Evolutionary conservation across 1,140 invertebrate genomes (phyloP), one percentile per base, ranked within the genome.

Genomic region (Brachionus manjavacas): DNA sequence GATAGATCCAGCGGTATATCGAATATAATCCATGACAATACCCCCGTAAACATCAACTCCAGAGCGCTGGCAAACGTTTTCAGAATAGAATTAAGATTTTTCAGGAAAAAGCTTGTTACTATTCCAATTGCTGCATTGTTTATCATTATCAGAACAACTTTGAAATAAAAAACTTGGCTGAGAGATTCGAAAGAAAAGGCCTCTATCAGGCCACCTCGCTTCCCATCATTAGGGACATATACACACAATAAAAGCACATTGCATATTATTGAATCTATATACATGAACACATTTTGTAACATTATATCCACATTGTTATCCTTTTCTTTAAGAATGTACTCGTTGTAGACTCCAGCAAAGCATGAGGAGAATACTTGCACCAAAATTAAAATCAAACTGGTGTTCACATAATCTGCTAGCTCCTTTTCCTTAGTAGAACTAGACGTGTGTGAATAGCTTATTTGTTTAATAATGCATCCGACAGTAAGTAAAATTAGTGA

Each of bases 201-300:
- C 41, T 76, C 72, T 46, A 35, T 28, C 16, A 55, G 66, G 12
- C 55, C 68, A 8, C 55, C 78, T 25, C 55, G 92, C 91, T 20
- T 76, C 14, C 72, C 72, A 52, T 76, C 80, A 89, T 89, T 2
- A 92, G 72, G 72, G 23, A 8, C 92, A 87, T 20, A 92, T 9
- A 76, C 2, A 76, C 72, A 85, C 66, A 97, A 88, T 14, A 91
- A 85, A 20, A 95, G 88, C 20, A 93, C 87, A 90, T 97, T 98
- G 88, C 95, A 96, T 14, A 97, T 86, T 86, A 97, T 96, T 31
- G 95, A 97, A 89, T 98, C 94, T 11, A 96, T 86, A 88, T 98
- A 98, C 95, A 98, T 96, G 87, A 96, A 98, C 1, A 96, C 92
- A 90, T 98, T 98, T 90, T 98, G 96, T 84, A 97, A 89, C 90